Conservation (phyloP, 2,888 invertebrate species). For the Zonitis immaculata region DNA sequence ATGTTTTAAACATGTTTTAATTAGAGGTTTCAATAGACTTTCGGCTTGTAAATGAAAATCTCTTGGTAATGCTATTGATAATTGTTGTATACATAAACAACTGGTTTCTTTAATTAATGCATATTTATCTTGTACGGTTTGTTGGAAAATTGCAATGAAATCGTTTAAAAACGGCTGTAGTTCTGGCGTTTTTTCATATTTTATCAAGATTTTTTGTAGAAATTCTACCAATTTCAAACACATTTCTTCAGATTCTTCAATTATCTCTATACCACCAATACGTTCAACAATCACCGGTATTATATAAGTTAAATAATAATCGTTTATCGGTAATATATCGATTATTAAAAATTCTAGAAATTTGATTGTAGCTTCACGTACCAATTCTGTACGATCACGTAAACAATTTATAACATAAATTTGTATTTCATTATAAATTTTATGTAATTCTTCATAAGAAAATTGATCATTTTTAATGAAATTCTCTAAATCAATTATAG, state of each 20-base stretch:
- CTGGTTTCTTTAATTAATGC: slow-evolving; percentile 72
- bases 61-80: slow-evolving; percentile 60
- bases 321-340: slow-evolving; percentile 57
- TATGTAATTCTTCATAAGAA: slow-evolving; percentile 44
- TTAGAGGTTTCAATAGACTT: slow-evolving; percentile 66
- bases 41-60: slow-evolving; percentile 75
- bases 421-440: slow-evolving; percentile 48
- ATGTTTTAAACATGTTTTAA: slow-evolving; percentile 66
- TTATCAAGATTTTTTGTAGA: slow-evolving; percentile 60
- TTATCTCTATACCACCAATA: slow-evolving; percentile 69
- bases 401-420: slow-evolving; percentile 49
- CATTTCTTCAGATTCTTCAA: slow-evolving; percentile 76
- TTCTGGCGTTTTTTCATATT: slow-evolving; percentile 57
- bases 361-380: slow-evolving; percentile 56
- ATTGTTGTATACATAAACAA: slow-evolving; percentile 63
- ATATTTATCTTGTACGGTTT: slow-evolving; percentile 71
- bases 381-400: slow-evolving; percentile 59
- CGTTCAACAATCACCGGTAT: slow-evolving; percentile 72
- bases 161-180: slow-evolving; percentile 70
- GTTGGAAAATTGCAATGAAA: slow-evolving; percentile 65
- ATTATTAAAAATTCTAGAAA: slow-evolving; percentile 55
- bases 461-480: slow-evolving; percentile 49
- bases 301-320: slow-evolving; percentile 70
- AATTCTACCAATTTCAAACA: slow-evolving; percentile 65
- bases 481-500: slow-evolving; percentile 53